Conservation (phyloP, 2,888 invertebrate species). For the Phragmatobia fuliginosa region DNA sequence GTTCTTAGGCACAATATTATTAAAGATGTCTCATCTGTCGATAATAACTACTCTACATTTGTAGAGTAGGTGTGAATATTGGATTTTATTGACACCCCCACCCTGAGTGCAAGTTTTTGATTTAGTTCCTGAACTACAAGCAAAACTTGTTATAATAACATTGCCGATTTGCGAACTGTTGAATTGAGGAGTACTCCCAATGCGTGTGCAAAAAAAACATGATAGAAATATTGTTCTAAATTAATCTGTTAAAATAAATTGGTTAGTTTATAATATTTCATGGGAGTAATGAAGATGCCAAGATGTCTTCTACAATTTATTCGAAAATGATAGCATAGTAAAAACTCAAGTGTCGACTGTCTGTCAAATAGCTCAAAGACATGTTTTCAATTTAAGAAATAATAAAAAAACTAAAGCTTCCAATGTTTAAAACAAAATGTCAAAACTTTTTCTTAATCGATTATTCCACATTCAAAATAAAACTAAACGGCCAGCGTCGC, state of each 20-base stretch:
- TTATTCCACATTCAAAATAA: conserved; percentile 14
- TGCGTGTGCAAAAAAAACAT: not conserved
- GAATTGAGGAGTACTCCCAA: not conserved
- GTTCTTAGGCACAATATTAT: not conserved
- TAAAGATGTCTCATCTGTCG: conserved; percentile 18
- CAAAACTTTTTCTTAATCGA: conserved; percentile 6
- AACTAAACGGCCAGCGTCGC: conserved; percentile 16
- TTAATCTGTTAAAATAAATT: conserved; percentile 34
- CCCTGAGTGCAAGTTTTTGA: conserved; percentile 47
- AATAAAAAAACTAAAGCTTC: not conserved
- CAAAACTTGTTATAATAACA: conserved; percentile 34
- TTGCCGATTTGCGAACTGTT: conserved; percentile 13
- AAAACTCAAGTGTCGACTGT: conserved; percentile 20
- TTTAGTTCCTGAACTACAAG: conserved; percentile 47
- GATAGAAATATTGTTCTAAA: not conserved
- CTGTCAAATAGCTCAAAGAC: conserved; percentile 33
- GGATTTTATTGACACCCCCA: conserved; percentile 48
- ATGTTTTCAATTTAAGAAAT: conserved; percentile 10
- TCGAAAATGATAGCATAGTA: conserved; percentile 32
- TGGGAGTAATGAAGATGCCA: conserved; percentile 31
- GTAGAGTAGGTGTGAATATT: conserved; percentile 48
- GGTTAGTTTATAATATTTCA: conserved; percentile 36
- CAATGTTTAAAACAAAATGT: not conserved
- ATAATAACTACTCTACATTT: conserved; percentile 23
- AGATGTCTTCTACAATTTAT: conserved; percentile 43